Conservation (phyloP, 2,888 invertebrate genomes). For the Caenorhabditis angaria region DNA sequence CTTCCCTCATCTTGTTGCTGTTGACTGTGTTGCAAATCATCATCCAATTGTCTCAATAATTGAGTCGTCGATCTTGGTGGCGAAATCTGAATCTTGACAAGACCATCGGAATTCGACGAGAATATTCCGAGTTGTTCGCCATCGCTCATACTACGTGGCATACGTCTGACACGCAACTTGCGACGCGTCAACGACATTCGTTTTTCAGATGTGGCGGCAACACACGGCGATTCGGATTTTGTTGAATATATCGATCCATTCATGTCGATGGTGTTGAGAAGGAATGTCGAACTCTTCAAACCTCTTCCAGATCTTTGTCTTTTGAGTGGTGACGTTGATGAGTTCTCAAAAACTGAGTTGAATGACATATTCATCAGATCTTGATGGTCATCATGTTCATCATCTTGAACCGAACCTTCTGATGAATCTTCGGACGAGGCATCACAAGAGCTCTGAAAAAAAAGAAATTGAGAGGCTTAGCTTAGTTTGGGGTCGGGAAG, state of each 20-base stretch:
- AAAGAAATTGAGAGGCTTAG: too few species aligned
- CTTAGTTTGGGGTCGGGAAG: too few species aligned
- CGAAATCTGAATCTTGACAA: slow-evolving; percentile 47
- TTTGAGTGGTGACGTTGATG: slow-evolving; percentile 45
- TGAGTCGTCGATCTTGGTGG: slow-evolving; percentile 46
- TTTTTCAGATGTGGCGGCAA: slow-evolving; percentile 2
- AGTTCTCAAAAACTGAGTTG: slow-evolving; percentile 43
- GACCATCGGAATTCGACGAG: slow-evolving; percentile 22
- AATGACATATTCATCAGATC: slow-evolving; percentile 51
- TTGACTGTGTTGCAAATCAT: too few species aligned
- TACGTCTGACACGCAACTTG: slow-evolving; percentile 47
- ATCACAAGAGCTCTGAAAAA: slow-evolving; percentile 58
- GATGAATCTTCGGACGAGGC: slow-evolving; percentile 63
- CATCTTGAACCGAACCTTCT: slow-evolving; percentile 22
- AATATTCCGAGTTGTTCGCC: slow-evolving; percentile 59
- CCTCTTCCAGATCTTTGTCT: slow-evolving; percentile 34
- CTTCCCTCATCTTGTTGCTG: slow-evolving; percentile 36
- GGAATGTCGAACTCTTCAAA: slow-evolving; percentile 31
- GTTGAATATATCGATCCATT: slow-evolving; percentile 62
- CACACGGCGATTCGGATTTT: slow-evolving; percentile 53
- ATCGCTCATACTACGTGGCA: slow-evolving; percentile 63
- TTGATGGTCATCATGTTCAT: slow-evolving; percentile 7
- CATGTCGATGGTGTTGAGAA: slow-evolving; percentile 52
- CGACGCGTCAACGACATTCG: slow-evolving; percentile 32
- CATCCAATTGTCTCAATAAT: slow-evolving; percentile 28